These are phyloP conservation scores for Caretta caretta DNA, from an alignment of 2,113 vertebrate genomes.

Conservation along the genomic window DNA sequence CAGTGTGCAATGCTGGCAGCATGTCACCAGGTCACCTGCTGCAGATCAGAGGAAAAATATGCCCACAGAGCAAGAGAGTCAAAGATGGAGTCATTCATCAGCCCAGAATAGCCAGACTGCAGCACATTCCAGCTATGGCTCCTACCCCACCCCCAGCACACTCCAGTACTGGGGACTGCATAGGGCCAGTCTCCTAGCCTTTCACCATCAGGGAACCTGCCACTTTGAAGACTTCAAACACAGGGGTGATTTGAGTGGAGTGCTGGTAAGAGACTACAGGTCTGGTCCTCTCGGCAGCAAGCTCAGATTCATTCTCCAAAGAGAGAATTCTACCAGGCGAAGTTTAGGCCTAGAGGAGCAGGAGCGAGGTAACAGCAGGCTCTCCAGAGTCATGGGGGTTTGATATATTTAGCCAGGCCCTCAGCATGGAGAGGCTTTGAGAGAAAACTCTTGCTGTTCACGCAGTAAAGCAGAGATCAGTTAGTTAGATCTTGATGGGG, in stretches of 20 bases:
- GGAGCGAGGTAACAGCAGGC: neutral
- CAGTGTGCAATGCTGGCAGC: neutral
- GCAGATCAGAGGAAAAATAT: neutral
- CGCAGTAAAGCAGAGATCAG: neutral
- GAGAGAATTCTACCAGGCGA: neutral
- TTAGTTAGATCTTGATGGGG: neutral
- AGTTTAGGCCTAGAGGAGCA: neutral
- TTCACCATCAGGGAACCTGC: neutral
- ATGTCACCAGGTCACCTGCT: neutral
- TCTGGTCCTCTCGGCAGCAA: neutral
- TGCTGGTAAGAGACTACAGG: neutral
- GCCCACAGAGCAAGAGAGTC: neutral
- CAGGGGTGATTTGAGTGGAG: neutral
- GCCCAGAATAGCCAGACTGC: neutral
- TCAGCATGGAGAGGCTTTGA: neutral
- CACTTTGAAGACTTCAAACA: neutral
- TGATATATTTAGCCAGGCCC: neutral
- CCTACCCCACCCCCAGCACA: neutral
- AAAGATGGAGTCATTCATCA: neutral
- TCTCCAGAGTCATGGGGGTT: neutral
- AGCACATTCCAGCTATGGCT: neutral
- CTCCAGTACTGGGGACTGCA: neutral
- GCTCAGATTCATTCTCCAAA: neutral
- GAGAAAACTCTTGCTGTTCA: neutral
- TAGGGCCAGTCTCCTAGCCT: too few relatives aligned